Conservation (phyloP, 2,888 invertebrate genomes). For the Chrysolina haemoptera region DNA sequence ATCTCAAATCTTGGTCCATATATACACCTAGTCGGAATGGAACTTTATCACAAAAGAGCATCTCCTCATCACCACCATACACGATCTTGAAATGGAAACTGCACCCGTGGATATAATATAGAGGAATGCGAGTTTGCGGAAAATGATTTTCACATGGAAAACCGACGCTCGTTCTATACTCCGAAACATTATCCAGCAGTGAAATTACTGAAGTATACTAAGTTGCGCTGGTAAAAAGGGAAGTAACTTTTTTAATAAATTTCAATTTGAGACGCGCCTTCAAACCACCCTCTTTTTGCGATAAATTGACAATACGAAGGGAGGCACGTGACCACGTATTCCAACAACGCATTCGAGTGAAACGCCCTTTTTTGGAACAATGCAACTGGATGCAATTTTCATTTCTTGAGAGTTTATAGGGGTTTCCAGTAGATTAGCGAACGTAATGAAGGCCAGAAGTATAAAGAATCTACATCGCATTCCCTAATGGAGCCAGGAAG, state of each 20-base stretch:
- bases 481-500: no score
- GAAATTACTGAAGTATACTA: slow-evolving; percentile 44
- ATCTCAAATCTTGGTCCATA: no score
- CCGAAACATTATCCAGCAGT: slow-evolving; percentile 31
- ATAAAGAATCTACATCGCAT: no score
- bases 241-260: slow-evolving; percentile 59
- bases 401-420: slow-evolving; percentile 1
- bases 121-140: slow-evolving; percentile 32
- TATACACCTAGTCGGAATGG: no score
- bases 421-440: not conserved
- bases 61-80: no score
- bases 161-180: slow-evolving; percentile 14
- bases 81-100: not conserved
- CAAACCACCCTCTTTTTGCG: slow-evolving; percentile 42
- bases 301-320: slow-evolving; percentile 48
- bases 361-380: slow-evolving; percentile 51
- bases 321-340: slow-evolving; percentile 56
- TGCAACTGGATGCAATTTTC: slow-evolving; percentile 18
- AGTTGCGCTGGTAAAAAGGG: slow-evolving; percentile 43
- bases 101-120: not conserved
- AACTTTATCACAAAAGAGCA: no score
- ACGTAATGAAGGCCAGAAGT: not conserved
- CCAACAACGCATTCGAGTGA: slow-evolving; percentile 50
- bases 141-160: slow-evolving; percentile 25
- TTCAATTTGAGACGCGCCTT: slow-evolving; percentile 53